Base-by-base conservation (phyloP, 1,140 invertebrate species). In the Zaprionus gabonicus region DNA sequence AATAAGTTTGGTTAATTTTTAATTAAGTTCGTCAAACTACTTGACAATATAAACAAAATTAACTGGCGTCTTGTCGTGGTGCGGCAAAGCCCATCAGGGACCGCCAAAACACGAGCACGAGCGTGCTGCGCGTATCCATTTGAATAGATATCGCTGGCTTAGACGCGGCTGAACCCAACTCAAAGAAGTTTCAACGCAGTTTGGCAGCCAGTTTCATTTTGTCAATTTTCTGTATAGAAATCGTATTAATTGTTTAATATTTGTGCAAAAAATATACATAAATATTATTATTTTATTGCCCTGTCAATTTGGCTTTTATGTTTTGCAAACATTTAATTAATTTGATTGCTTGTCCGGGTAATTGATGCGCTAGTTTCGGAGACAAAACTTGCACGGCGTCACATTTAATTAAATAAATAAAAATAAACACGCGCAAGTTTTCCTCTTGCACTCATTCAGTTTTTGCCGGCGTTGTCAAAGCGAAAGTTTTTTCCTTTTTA, bases 21-120 rank as follows among this genome's bases (percentile, higher is more conserved):
- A 90, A 88, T 88, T 84, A 88, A 81, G 85, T 88, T 88, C 84
- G 79, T 79, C 78, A 88, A 90, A 88, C 84, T 90, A 87, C 68
- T 79, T 81, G 59, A 74, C 78, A 79, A 90, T 79, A 82, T 90
- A 76, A 88, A 84, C 81, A 90, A 85, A 88, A 84, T 84, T 84
- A 88, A 74, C 84, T 87, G 84, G 20, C 62, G 36, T 36, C 73
- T 44, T 62, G 34, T 56, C 23, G 12, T 44, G 41, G 13, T 71
- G 44, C n/a, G 28, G 55, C 36, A 55, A 72, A 62, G 55, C 70
- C 58, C 65, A 67, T 65, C 65, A 60, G 41, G 25, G 44, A 20
- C 3, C 17, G 10, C 9, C n/a, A 20, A 20, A 41, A 6, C 15
- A 41, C 38, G 15, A 41, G 15, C 15, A n/a, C 15, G 38, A 41